Evolutionary conservation across 2,797 vertebrate genomes (phyloP).

Genomic region (Spinus olivaceus): DNA sequence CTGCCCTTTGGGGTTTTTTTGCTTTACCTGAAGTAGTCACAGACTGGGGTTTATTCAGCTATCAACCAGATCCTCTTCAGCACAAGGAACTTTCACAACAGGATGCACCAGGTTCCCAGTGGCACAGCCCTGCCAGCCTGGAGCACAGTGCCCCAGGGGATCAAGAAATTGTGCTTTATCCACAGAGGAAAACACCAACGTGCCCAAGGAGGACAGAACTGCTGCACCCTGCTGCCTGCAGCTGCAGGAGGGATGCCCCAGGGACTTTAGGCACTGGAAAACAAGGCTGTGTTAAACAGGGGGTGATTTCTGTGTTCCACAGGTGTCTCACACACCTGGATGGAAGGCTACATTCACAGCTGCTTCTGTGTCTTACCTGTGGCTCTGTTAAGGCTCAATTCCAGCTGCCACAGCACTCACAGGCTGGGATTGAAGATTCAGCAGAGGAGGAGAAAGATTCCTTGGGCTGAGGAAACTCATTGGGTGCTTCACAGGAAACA

Average conservation of each 20-base stretch:
- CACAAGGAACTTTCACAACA: neutral
- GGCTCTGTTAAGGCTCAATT: neutral
- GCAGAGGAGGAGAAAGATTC: neutral
- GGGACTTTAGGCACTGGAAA: neutral
- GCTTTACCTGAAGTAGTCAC: neutral
- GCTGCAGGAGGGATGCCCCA: neutral
- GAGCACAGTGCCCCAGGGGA: neutral
- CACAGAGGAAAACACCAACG: rapidly evolving
- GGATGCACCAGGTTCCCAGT: neutral
- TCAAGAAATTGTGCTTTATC: neutral
- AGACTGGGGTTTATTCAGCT: neutral
- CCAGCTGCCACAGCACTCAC: neutral
- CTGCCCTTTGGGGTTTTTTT: neutral
- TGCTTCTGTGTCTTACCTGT: neutral
- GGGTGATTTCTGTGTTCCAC: neutral
- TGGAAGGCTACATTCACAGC: neutral
- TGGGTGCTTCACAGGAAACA: neutral
- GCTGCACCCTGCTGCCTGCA: neutral
- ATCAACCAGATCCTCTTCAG: neutral
- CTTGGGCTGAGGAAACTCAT: neutral
- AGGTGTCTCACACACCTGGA: neutral
- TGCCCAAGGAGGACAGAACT: neutral
- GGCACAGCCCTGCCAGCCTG: neutral
- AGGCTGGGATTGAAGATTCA: neutral
- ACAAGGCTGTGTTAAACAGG: neutral